Evolutionary conservation across 2,797 vertebrate genomes (phyloP), one percentile per base, ranked within the genome.

Genomic region (Gallinago nigripennis): DNA sequence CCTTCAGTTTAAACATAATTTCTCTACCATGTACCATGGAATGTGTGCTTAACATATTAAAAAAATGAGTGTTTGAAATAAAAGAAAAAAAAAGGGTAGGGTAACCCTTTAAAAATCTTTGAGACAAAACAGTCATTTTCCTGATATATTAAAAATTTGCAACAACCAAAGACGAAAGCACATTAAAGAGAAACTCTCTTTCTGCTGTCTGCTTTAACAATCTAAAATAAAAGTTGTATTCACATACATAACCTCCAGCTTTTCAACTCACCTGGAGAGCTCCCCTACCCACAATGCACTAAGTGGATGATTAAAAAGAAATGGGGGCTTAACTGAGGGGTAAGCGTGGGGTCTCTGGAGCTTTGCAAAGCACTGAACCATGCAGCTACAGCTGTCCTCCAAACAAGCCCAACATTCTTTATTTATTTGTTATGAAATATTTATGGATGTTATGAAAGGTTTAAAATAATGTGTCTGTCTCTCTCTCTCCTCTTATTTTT

Each of bases 361-460:
- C 96, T 98, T 98, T 97, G 96, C 94, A 96, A 98, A 98, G 98
- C 98, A 98, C 97, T 98, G 99, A 98, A 99, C 99, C 99, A 96
- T 98, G 98, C 97, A 97, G 98, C 98, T 99, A 99, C 99, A 99
- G 99, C 99, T 99, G 99, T 99, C 99, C 99, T 99, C 99, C 99
- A 99, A 99, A 99, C 99, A 99, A 99, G 98, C 98, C 98, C 94
- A 94, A 98, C 99, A 99, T 99, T 98, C 99, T 99, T 99, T 99
- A 99, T 99, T 99, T 99, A 99, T 99, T 99, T 99, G 99, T 98
- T 98, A 98, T 99, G 98, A 99, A 99, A 99, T 99, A 99, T 99
- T 99, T 99, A 99, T 99, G 98, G 97, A 97, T 99, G 99, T 99
- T 99, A 99, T 99, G 99, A 99, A 99, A 99, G 99, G 99, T 99